A percentile compares a stretch with the other conserved stretches of the same genome.
phyloP scores from a whole-genome alignment of 2,113 vertebrate genomes.

The Dipodomys merriami region DNA sequence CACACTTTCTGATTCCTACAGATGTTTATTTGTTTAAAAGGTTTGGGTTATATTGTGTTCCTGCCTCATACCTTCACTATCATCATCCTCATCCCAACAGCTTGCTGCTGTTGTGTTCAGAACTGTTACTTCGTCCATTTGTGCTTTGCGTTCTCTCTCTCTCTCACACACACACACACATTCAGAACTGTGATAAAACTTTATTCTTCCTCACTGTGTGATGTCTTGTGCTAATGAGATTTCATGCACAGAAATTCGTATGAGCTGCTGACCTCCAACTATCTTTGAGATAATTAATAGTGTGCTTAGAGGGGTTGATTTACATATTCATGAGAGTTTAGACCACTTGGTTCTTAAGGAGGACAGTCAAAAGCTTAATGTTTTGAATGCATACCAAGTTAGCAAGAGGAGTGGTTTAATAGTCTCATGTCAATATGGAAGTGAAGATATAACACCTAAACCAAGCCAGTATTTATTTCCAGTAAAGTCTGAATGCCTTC shows the following conservation, averaged over 20 bases:
- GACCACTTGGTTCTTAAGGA: constrained; percentile 80
- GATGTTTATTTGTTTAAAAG: not conserved
- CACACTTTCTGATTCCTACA: not conserved
- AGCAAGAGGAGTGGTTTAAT: constrained; percentile 50
- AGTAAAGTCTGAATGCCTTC: not conserved
- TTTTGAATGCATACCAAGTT: constrained; percentile 63
- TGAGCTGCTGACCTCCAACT: constrained; percentile 86
- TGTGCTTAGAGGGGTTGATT: constrained; percentile 83
- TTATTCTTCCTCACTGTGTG: constrained; percentile 71
- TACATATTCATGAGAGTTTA: constrained; percentile 85
- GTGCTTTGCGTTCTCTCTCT: too few relatives aligned
- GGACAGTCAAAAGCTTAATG: constrained; percentile 55
- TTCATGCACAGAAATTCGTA: constrained; percentile 82
- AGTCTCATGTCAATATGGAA: not conserved
- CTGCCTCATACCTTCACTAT: not conserved
- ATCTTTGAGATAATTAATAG: constrained; percentile 89
- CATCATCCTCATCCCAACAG: accelerated
- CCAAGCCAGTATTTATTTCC: not conserved
- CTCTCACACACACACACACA: not conserved
- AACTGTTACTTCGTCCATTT: not conserved
- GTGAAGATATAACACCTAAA: not conserved
- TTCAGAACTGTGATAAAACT: constrained; percentile 74
- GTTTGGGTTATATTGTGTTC: not conserved
- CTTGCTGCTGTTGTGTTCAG: not conserved
- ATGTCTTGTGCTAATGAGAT: constrained; percentile 84